Base-by-base conservation (phyloP, 2,888 invertebrate genomes). In the Callyntrura guangdongensis region DNA sequence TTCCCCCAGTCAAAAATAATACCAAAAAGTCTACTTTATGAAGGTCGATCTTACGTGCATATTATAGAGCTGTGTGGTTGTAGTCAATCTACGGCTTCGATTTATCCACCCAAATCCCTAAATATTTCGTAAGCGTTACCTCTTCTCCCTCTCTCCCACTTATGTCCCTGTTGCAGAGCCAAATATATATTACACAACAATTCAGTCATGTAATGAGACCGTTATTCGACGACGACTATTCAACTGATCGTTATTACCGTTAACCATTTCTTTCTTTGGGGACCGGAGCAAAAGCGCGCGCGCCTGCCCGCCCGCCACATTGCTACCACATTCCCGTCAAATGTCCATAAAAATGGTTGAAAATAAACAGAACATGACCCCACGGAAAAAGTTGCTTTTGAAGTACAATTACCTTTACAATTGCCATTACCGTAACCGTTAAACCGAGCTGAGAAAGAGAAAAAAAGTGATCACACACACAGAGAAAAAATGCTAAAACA, bases 321-420 rank as follows among this genome's bases (percentile, higher is more conserved):
- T 22, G 36, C 36, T 14, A 61, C 5, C 4, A 4, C 1, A n/a
- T n/a, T 69, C n/a, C 22, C 36, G 67, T 69, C 67, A 69, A 69
- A n/a, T n/a, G 36, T 69, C 67, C 36, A 69, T 69, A 69, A 69
- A 69, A 69, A 69, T 36, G 14, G n/a, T 36, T 36, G n/a, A n/a
- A n/a, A n/a, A n/a, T n/a, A n/a, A 69, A 4, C 36, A 36, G 27
- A n/a, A 69, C 67, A 69, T 69, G 67, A 27, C 67, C 67, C 27
- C 36, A 69, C 67, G 67, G n/a, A n/a, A 69, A 27, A 69, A 69
- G 36, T 36, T 36, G 64, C n/a, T 12, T 69, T 25, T 25, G n/a
- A 0, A 36, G 36, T 69, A n/a, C 27, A 36, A 69, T 36, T 69
- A 69, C 27, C n/a, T 14, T 8, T 36, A 36, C 67, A 69, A 69